Conservation (phyloP, 2,113 vertebrate genomes). For the Nerophis lumbriciformis region DNA sequence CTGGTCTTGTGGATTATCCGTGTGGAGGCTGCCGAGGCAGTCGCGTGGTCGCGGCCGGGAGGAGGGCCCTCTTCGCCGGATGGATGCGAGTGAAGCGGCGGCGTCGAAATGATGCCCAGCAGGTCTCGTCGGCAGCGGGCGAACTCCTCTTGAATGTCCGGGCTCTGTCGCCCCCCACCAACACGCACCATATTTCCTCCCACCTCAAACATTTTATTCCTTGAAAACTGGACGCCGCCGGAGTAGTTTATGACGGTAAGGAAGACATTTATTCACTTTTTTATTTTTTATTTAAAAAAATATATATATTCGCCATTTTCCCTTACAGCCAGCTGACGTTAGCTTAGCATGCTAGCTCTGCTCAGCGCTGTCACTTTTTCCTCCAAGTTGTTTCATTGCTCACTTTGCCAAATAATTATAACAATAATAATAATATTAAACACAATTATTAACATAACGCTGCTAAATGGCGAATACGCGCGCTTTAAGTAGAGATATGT, state of each 20-base stretch:
- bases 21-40: slow-evolving; percentile 60
- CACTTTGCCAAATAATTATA: neutral
- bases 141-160: slow-evolving; percentile 67
- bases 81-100: slow-evolving; percentile 60
- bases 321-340: slow-evolving; percentile 42
- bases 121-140: slow-evolving; percentile 59
- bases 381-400: slow-evolving; percentile 37
- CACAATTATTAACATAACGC: neutral
- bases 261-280: slow-evolving; percentile 19
- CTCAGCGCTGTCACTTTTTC: slow-evolving; percentile 62
- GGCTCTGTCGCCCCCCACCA: slow-evolving; percentile 42
- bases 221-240: slow-evolving; percentile 76
- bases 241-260: slow-evolving; percentile 79
- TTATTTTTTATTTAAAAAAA: neutral
- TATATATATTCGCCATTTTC: too few relatives aligned
- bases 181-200: slow-evolving; percentile 48
- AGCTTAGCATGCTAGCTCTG: slow-evolving; percentile 35
- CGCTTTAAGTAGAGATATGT: neutral
- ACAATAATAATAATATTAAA: neutral
- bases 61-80: slow-evolving; percentile 66
- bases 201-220: slow-evolving; percentile 48
- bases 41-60: slow-evolving; percentile 60
- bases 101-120: slow-evolving; percentile 48
- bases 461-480: too few relatives aligned
- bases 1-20: slow-evolving; percentile 60